A percentile compares a stretch with the other conserved stretches of the same genome.
Conservation (phyloP, 2,113 vertebrate genomes). For the Leptocoma aspasia region DNA sequence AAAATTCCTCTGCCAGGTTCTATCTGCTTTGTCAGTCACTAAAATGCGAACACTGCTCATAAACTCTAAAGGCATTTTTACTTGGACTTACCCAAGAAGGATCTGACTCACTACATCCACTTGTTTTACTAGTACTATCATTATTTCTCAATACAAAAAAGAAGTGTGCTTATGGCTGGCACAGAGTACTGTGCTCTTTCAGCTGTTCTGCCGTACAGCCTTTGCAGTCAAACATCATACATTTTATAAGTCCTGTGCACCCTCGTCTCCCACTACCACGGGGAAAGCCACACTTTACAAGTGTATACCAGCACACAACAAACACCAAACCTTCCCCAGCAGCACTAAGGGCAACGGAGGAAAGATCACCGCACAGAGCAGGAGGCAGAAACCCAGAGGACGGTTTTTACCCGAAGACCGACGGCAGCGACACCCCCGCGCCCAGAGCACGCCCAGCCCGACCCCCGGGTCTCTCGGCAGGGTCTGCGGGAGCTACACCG, state of each 20-base stretch:
- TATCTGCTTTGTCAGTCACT: background rate
- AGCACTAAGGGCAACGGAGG: background rate
- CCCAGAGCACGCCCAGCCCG: background rate
- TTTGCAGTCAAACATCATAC: background rate
- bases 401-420: background rate
- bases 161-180: background rate
- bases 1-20: background rate
- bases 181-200: background rate
- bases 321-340: background rate
- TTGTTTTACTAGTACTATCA: background rate
- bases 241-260: rapidly evolving
- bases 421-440: rapidly evolving
- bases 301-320: background rate
- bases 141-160: background rate
- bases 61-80: background rate
- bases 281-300: background rate
- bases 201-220: too few relatives aligned
- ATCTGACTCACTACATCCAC: background rate
- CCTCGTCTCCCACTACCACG: rapidly evolving
- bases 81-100: background rate
- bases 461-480: background rate
- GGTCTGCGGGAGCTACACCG: background rate
- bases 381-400: background rate
- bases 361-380: background rate
- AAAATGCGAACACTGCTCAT: background rate